Conservation (phyloP, 2,888 invertebrate species). For the Rhagonycha lutea region DNA sequence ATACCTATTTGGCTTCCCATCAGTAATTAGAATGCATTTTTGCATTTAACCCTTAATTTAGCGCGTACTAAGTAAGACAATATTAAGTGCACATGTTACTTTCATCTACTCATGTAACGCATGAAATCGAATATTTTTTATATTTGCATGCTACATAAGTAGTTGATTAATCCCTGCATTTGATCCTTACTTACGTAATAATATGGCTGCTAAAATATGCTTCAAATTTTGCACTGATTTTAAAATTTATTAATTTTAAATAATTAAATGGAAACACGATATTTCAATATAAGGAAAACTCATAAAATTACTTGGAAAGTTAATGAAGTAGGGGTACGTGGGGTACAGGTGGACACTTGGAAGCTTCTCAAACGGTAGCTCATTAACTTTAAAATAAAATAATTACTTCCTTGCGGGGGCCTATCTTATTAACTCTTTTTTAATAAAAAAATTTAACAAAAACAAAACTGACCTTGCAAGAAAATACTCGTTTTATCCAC, state of each 20-base stretch:
- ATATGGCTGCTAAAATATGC: slow-evolving; percentile 17
- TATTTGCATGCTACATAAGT: slow-evolving; percentile 20
- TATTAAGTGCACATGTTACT: slow-evolving; percentile 11
- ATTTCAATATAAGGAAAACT: too few relatives aligned
- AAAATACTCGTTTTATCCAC: too few relatives aligned
- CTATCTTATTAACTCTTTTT: too few relatives aligned
- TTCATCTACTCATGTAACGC: slow-evolving; percentile 19
- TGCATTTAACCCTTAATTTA: slow-evolving; percentile 16
- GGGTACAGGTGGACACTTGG: too few relatives aligned
- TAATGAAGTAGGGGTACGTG: too few relatives aligned
- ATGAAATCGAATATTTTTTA: slow-evolving; percentile 23
- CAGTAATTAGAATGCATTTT: background rate
- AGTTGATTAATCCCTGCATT: slow-evolving; percentile 27
- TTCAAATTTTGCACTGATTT: background rate
- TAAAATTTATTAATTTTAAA: background rate
- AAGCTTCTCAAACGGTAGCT: too few relatives aligned
- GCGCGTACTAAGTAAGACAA: slow-evolving; percentile 15
- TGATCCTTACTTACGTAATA: slow-evolving; percentile 13
- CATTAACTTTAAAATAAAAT: too few relatives aligned
- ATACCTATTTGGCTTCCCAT: background rate
- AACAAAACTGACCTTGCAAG: too few relatives aligned
- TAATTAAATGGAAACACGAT: too few relatives aligned
- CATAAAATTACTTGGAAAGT: too few relatives aligned
- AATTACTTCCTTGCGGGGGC: too few relatives aligned
- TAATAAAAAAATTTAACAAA: too few relatives aligned